phyloP scores from a whole-genome alignment of 2,797 vertebrate species.

The Platalea minor region DNA sequence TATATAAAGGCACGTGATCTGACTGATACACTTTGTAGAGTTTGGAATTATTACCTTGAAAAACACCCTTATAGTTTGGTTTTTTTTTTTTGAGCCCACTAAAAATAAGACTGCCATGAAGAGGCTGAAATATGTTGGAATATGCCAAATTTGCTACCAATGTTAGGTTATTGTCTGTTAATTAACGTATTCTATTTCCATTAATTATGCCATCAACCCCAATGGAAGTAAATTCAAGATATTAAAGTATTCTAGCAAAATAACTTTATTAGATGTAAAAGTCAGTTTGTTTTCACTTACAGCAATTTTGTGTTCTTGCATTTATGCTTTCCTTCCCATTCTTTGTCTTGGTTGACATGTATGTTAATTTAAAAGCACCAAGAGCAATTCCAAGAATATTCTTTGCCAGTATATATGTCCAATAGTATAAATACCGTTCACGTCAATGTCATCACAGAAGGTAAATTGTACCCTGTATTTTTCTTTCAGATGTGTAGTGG shows the following conservation, averaged over 20 bases:
- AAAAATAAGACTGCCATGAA: not conserved
- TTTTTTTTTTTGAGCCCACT: not conserved
- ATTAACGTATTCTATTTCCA: not conserved
- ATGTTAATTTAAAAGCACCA: not conserved
- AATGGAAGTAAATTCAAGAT: not conserved
- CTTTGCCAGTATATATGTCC: not conserved
- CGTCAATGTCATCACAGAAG: not conserved
- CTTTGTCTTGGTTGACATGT: not conserved
- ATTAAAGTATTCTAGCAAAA: not conserved
- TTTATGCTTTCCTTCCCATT: not conserved
- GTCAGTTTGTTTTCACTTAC: not conserved
- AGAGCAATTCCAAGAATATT: not conserved
- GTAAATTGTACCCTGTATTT: not conserved
- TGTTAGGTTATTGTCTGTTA: not conserved
- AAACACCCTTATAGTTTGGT: not conserved
- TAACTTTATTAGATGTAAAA: not conserved
- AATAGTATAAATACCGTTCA: not conserved
- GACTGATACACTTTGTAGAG: not conserved
- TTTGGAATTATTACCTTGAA: not conserved
- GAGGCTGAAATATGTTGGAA: not conserved
- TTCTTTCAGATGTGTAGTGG: not conserved
- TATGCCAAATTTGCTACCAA: not conserved
- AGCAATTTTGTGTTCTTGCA: not conserved
- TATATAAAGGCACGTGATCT: not conserved
- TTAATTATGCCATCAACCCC: not conserved